Evolutionary conservation across 2,888 invertebrate species (phyloP).

Genomic region (Andrena fulva): DNA sequence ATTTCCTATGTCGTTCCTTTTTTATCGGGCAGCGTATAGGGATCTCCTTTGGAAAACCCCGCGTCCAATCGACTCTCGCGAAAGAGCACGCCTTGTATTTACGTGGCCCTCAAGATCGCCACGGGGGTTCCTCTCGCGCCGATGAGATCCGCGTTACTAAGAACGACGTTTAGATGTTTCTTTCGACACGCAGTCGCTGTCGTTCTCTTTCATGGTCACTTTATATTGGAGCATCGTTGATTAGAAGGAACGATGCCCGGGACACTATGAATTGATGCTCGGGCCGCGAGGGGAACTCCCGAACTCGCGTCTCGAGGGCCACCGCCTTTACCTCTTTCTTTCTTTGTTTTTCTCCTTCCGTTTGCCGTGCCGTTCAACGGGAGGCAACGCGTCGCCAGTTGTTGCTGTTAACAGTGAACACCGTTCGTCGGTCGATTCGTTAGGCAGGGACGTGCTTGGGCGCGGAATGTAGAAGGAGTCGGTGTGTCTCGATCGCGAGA

Average conservation of each 20-base stretch:
- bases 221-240: background rate
- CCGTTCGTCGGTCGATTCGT: slow-evolving; percentile 61
- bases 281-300: background rate
- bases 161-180: slow-evolving; percentile 4
- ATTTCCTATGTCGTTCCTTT: background rate
- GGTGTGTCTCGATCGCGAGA: background rate
- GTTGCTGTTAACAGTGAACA: slow-evolving; percentile 16
- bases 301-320: slow-evolving; percentile 27
- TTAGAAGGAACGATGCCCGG: background rate
- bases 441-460: slow-evolving; percentile 44
- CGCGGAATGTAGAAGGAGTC: background rate
- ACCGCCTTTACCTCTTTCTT: background rate
- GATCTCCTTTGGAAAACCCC: background rate
- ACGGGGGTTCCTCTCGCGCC: slow-evolving; percentile 1
- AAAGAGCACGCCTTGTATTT: slow-evolving; percentile 21
- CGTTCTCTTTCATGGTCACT: background rate
- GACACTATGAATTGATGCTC: background rate
- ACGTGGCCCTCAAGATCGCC: slow-evolving; percentile 6
- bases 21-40: slow-evolving; percentile 23
- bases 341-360: background rate
- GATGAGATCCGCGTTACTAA: slow-evolving; percentile 9
- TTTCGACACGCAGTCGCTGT: background rate
- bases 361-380: slow-evolving; percentile 40
- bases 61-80: background rate
- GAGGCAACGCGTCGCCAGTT: slow-evolving; percentile 35